These are phyloP conservation scores for Helleia helle DNA, from an alignment of 2,888 invertebrate genomes.

Conservation along the genomic window DNA sequence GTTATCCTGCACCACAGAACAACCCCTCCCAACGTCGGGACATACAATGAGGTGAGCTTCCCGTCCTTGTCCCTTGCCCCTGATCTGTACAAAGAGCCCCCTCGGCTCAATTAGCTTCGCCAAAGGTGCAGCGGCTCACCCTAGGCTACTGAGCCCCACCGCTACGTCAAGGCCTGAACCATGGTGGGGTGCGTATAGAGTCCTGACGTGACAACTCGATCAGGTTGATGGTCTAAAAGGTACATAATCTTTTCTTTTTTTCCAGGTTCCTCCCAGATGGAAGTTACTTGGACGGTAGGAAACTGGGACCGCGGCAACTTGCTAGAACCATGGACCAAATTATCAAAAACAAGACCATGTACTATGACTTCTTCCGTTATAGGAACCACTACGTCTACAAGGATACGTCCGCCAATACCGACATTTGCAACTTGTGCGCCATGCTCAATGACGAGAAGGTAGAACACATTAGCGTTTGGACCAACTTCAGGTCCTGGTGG, in stretches of 20 bases:
- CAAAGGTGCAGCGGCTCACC: too few relatives aligned
- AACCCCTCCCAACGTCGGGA: too few relatives aligned
- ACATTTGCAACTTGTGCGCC: conserved; percentile 26
- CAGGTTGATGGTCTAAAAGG: too few relatives aligned
- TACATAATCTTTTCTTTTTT: conserved; percentile 4
- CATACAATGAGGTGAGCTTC: too few relatives aligned
- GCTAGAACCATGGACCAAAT: conserved; percentile 27
- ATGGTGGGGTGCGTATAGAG: too few relatives aligned
- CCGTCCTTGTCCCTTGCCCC: too few relatives aligned
- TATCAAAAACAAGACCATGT: conserved; percentile 22
- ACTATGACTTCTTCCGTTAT: conserved; percentile 32
- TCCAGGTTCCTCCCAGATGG: conserved; percentile 26
- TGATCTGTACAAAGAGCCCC: too few relatives aligned
- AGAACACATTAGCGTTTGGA: conserved; percentile 18
- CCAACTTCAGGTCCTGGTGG: conserved; percentile 23
- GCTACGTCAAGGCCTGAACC: too few relatives aligned
- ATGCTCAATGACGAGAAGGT: conserved; percentile 21
- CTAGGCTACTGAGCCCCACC: too few relatives aligned
- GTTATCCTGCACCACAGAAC: too few relatives aligned
- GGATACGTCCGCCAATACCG: conserved; percentile 15
- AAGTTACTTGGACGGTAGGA: conserved; percentile 28
- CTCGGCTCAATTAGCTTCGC: too few relatives aligned
- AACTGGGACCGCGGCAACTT: conserved; percentile 24
- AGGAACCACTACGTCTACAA: conserved; percentile 27
- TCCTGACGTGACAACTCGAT: too few relatives aligned